These are phyloP conservation scores for Diachrysia chrysitis DNA, from an alignment of 2,888 invertebrate species.

Conservation along the genomic window DNA sequence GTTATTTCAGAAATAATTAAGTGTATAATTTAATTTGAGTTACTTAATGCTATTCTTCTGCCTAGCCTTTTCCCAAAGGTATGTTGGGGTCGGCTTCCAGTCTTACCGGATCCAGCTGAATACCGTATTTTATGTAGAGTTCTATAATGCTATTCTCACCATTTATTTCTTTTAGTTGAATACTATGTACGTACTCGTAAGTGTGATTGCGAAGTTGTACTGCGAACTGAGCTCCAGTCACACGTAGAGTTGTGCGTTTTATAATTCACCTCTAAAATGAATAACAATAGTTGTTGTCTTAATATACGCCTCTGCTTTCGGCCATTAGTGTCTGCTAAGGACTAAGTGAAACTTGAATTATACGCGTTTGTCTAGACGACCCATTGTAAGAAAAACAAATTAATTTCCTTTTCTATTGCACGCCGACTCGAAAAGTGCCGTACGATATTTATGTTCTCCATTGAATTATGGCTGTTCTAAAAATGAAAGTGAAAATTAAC, in stretches of 20 bases:
- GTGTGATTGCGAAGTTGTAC: too few species aligned
- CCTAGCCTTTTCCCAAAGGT: too few species aligned
- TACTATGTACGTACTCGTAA: too few species aligned
- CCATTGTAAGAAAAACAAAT: conserved; percentile 89
- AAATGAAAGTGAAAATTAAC: conserved; percentile 78
- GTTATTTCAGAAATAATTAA: too few species aligned
- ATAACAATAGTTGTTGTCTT: conserved; percentile 68
- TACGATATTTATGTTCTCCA: conserved; percentile 82
- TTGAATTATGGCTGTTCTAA: conserved; percentile 79
- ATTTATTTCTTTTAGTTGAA: too few species aligned
- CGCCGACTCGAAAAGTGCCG: conserved; percentile 81
- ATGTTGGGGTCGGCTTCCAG: too few species aligned
- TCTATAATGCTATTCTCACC: too few species aligned
- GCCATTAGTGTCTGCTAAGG: conserved; percentile 81
- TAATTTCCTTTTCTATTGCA: conserved; percentile 84
- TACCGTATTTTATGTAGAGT: too few species aligned
- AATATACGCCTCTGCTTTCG: conserved; percentile 72
- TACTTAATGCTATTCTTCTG: too few species aligned
- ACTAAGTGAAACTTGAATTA: conserved; percentile 88
- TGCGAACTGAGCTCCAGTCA: not conserved
- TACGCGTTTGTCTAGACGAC: conserved; percentile 87
- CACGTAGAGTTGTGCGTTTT: conserved; percentile 12
- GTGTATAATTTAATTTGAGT: too few species aligned
- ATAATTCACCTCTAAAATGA: conserved; percentile 67
- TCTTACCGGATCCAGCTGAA: too few species aligned